A percentile compares a stretch with the other conserved stretches of the same genome.
Conservation (phyloP, 2,797 vertebrate genomes). For the Peromyscus eremicus region DNA sequence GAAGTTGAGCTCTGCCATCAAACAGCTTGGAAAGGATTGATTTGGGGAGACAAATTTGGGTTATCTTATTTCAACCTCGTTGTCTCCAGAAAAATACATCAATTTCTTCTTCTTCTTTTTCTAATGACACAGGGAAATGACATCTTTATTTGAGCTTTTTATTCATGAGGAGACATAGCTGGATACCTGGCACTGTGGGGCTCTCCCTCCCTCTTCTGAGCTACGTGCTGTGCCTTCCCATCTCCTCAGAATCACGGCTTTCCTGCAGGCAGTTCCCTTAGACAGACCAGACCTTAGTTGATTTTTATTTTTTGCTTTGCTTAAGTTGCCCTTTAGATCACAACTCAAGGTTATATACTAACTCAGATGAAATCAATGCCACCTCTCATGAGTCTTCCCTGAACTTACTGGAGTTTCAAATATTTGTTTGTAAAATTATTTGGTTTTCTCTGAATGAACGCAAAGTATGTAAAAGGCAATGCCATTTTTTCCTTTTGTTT, state of each 20-base stretch:
- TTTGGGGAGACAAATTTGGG: background rate
- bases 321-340: constrained; percentile 15
- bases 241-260: background rate
- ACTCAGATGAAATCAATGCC: background rate
- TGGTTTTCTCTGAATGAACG: background rate
- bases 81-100: background rate
- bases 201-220: background rate
- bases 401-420: background rate
- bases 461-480: background rate
- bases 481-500: background rate
- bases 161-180: background rate
- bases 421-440: constrained; percentile 10
- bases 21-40: background rate
- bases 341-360: background rate
- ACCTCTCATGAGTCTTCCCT: background rate
- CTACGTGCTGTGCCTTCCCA: no score
- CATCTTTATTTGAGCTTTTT: background rate
- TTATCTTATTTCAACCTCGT: background rate
- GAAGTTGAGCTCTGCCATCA: background rate
- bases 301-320: background rate
- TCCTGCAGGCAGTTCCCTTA: background rate
- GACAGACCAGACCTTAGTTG: background rate
- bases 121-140: background rate
- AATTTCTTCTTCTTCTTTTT: background rate
- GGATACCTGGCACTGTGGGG: no score